phyloP scores from a whole-genome alignment of 1,140 invertebrate genomes.

The Papilio glaucus region DNA sequence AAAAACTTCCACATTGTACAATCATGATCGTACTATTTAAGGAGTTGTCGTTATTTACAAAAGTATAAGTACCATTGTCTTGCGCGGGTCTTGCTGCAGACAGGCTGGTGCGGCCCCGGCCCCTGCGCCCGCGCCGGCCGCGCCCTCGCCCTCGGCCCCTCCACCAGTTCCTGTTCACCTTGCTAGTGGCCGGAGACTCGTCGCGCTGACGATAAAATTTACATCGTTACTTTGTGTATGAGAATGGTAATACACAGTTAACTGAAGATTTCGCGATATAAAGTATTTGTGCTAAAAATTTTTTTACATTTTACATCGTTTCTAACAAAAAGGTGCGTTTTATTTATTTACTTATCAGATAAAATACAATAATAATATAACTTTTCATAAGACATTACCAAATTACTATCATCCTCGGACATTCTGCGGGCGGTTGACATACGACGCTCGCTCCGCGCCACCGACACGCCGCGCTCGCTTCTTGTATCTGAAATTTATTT shows the following conservation, averaged over 20 bases:
- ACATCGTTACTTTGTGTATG: too few species aligned
- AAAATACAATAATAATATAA: too few species aligned
- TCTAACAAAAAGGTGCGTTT: too few species aligned
- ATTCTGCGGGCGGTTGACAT: constrained; percentile 43
- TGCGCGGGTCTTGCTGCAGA: constrained; percentile 21
- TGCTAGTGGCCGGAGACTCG: constrained; percentile 43
- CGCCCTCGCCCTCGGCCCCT: constrained; percentile 55
- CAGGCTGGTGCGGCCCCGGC: constrained; percentile 46
- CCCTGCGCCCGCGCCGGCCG: constrained; percentile 52
- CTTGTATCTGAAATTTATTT: constrained; percentile 53
- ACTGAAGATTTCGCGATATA: too few species aligned
- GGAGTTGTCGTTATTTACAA: constrained; percentile 10
- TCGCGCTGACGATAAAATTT: constrained; percentile 49
- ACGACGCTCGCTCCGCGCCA: constrained; percentile 57
- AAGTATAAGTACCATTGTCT: constrained; percentile 41
- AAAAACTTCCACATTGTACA: too few species aligned
- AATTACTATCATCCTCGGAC: constrained; percentile 61
- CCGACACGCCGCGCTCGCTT: constrained; percentile 61
- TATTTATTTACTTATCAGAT: too few species aligned
- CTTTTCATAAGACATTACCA: constrained; percentile 52
- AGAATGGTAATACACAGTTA: too few species aligned
- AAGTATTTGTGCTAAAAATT: too few species aligned
- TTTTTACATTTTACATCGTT: too few species aligned
- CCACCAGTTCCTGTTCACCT: constrained; percentile 53
- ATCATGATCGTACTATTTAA: too few species aligned